Base-by-base conservation (phyloP, 2,113 vertebrate genomes). In the Peromyscus polionotus region DNA sequence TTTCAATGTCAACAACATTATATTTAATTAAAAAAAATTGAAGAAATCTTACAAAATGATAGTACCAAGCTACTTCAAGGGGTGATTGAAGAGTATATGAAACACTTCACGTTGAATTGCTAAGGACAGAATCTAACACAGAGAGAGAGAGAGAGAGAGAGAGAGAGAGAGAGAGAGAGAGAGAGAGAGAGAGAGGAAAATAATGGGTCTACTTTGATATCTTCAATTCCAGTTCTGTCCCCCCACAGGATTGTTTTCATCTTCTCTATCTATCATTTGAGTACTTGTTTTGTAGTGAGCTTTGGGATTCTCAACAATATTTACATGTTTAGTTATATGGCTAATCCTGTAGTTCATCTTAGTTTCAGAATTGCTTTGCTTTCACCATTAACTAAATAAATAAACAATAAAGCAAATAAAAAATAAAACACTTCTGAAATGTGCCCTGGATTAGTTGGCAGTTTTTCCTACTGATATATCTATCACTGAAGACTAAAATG, bases 1-100 rank as follows among this genome's bases (percentile, higher is more conserved):
- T 75, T 97, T 97, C 26, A 91, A 90, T 85, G 73, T 87, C 90
- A 93, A 65, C 31, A 42, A 59, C 20, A 20, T 36, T 77, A 45
- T 17, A 16, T 45, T 45, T 76, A 39, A 57, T 59, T 28, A 59
- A 61, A 96, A 94, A 63, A 13, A 10, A 61, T 36, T 5, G 33
- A 39, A 63, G 42, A 80, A 87, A 75, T 36, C 28, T 94, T 79
- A 48, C 42, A 94, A 85, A 95, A 90, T 59, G 16, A 51, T 93
- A 79, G 36, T 86, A 90, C 2, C 7, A 68, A 95, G 9, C 7
- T 87, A 4, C 87, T 90, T 48, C 68, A 75, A 90, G 2, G 10
- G 89, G 79, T 67, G 79, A 95, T 17, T 70, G 6, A 8, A 57
- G 1, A 36, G 7, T 51, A 17, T 26, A 75, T 81, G 24, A 86